Base-by-base conservation (phyloP, 2,797 vertebrate genomes). In the Acanthurus lineatus region DNA sequence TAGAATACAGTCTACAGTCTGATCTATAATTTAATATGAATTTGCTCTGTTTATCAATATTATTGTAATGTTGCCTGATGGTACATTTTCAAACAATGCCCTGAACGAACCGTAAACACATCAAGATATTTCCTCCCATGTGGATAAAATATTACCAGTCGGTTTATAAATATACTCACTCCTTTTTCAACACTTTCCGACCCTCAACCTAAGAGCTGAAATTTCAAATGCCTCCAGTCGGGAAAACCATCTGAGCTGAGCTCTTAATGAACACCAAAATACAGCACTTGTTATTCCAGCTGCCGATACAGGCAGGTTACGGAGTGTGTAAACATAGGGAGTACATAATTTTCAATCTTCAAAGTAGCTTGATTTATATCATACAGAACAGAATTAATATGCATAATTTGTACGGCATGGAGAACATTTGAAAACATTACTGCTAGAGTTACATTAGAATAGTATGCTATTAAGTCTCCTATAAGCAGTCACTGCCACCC, bases 251-350 rank as follows among this genome's bases (percentile, higher is more conserved):
- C 84, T 86, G 90, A 93, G 92, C 69, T 78, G 88, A 90, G 91
- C 88, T 91, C 91, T 84, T 95, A 95, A 95, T 95, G 93, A 96
- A 93, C 81, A 84, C 86, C 88, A 93, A 93, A 93, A 89, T 89
- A 90, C 82, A 90, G 91, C 81, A 61, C 77, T 91, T 96, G 94
- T 96, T 96, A 91, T 95, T 95, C 90, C 95, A 96, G 95, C 94
- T 96, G 94, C 90, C 90, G 88, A 93, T 87, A 77, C 86, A 91
- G 88, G 84, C 92, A 93, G 87, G 88, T 94, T 95, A 87, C 80
- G 14, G 88, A 91, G 89, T 93, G 88, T 80, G 90, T 91, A 93
- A 92, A 94, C 89, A 94, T 83, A 87, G 61, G 63, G 76, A 90
- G 86, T 83, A 77, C 85, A 85, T 79, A 82, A 93, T 89, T 88